These are phyloP conservation scores for Tineola bisselliella DNA, from an alignment of 2,888 invertebrate genomes.

Conservation along the genomic window DNA sequence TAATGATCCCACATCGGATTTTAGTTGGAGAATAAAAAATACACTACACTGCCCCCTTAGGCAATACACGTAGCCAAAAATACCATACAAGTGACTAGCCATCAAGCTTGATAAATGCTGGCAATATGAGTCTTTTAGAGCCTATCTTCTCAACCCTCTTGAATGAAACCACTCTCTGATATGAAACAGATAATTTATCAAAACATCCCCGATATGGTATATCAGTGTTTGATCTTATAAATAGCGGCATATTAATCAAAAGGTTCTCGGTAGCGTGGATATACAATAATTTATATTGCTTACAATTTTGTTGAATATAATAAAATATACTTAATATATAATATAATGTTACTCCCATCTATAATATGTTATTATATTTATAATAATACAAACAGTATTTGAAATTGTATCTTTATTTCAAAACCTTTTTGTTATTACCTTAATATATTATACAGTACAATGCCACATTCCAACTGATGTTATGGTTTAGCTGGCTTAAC, in stretches of 20 bases:
- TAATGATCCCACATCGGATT: not conserved
- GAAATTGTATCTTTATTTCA: too few relatives aligned
- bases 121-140: constrained; percentile 6
- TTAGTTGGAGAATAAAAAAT: not conserved
- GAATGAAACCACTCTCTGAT: constrained; percentile 10
- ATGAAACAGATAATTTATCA: constrained; percentile 9
- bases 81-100: not conserved
- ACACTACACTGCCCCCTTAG: not conserved
- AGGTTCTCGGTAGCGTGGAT: not conserved
- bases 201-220: constrained; percentile 6
- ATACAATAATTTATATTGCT: not conserved
- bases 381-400: too few relatives aligned
- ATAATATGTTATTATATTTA: too few relatives aligned
- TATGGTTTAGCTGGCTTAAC: too few relatives aligned
- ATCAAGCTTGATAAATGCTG: constrained; percentile 9
- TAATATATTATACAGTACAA: too few relatives aligned
- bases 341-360: too few relatives aligned
- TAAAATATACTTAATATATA: too few relatives aligned
- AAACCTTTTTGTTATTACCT: too few relatives aligned
- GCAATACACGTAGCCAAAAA: not conserved
- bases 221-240: constrained; percentile 2
- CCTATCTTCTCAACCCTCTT: constrained; percentile 5
- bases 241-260: not conserved
- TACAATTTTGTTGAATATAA: too few relatives aligned
- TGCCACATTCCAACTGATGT: too few relatives aligned